Conservation (phyloP, 2,888 invertebrate species). For the Eumacrocentrus americanus region DNA sequence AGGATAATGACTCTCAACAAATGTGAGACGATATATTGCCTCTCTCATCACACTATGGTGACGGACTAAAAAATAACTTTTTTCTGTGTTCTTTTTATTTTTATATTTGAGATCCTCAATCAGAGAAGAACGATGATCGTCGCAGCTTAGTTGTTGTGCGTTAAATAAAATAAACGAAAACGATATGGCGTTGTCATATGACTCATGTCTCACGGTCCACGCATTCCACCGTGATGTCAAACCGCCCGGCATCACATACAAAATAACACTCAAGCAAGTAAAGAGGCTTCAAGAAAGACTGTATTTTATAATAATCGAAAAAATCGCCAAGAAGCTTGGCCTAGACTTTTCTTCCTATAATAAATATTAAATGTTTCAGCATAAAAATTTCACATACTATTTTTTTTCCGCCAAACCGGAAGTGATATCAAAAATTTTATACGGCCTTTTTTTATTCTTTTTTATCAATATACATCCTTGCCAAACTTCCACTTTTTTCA, state of each 20-base stretch:
- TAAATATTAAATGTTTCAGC: too few species aligned
- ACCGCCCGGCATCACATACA: conserved; percentile 8
- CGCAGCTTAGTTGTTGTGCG: not conserved
- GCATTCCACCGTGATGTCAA: conserved; percentile 58
- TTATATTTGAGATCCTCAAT: conserved; percentile 14
- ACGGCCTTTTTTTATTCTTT: too few species aligned
- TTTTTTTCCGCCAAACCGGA: too few species aligned
- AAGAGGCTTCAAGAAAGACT: not conserved
- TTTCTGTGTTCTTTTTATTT: not conserved
- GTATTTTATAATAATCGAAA: not conserved
- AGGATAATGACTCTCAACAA: conserved; percentile 24
- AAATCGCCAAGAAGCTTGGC: not conserved
- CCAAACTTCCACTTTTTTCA: too few species aligned
- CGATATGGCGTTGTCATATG: conserved; percentile 38
- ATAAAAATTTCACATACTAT: too few species aligned
- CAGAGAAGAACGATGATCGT: conserved; percentile 7
- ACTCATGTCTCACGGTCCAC: conserved; percentile 51
- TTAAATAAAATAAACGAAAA: conserved; percentile 18
- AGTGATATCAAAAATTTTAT: too few species aligned
- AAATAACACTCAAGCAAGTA: not conserved
- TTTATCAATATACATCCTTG: too few species aligned
- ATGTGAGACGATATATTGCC: conserved; percentile 18
- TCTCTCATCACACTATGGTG: conserved; percentile 5
- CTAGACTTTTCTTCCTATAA: too few species aligned
- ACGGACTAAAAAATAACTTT: not conserved